A percentile compares a stretch with the other conserved stretches of the same genome.
phyloP scores from a whole-genome alignment of 2,113 vertebrate genomes.

The Varanus komodoensis region DNA sequence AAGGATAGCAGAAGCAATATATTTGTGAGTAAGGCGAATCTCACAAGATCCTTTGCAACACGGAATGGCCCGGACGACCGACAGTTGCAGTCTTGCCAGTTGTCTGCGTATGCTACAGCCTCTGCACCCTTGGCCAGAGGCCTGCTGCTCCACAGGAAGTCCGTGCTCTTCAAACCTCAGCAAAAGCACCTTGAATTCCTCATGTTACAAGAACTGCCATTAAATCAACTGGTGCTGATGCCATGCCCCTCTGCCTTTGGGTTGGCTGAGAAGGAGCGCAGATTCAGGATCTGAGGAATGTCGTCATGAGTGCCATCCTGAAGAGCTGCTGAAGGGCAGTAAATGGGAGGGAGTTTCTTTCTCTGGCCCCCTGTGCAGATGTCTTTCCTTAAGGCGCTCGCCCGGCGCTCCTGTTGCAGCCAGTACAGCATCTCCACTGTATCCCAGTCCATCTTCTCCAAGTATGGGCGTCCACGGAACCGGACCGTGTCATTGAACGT shows the following conservation, averaged over 20 bases:
- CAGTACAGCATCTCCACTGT: slow-evolving; percentile 83
- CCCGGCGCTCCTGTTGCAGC: slow-evolving; percentile 78
- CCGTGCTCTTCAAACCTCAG: too few species aligned
- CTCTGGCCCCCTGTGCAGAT: neutral
- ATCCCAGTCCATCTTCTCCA: slow-evolving; percentile 80
- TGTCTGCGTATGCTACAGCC: neutral
- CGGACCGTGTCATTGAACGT: slow-evolving; percentile 75
- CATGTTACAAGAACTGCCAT: neutral
- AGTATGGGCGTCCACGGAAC: slow-evolving; percentile 76
- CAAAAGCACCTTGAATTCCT: neutral
- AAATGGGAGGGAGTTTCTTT: neutral
- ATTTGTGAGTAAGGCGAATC: neutral
- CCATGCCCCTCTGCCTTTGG: neutral
- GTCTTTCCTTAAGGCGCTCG: neutral
- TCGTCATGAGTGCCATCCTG: neutral
- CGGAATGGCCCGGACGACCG: neutral
- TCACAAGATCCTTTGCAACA: neutral
- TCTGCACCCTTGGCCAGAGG: too few species aligned
- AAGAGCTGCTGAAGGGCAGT: neutral
- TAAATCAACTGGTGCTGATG: neutral
- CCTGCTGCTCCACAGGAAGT: too few species aligned
- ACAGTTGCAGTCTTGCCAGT: neutral
- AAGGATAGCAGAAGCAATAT: neutral
- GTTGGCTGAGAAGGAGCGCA: rapidly evolving
- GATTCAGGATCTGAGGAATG: too few species aligned